Conservation (phyloP, 2,888 invertebrate species). For the Philopedon plagiatum region DNA sequence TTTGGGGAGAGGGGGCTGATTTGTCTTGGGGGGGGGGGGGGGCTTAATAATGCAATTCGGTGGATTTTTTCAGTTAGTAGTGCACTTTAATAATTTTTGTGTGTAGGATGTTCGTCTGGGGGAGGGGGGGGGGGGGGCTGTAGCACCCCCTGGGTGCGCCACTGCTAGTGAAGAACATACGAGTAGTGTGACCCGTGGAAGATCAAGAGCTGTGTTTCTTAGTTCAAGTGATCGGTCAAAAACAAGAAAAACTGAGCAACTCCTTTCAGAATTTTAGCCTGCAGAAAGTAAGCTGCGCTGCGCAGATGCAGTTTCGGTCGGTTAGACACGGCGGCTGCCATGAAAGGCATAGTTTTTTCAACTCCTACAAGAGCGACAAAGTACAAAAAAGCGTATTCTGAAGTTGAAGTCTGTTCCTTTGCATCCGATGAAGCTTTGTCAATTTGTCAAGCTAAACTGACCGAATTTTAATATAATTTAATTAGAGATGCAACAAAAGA, state of each 20-base stretch:
- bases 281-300: constrained; percentile 19
- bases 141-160: too few species aligned
- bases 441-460: constrained; percentile 14
- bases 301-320: constrained; percentile 27
- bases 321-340: constrained; percentile 3
- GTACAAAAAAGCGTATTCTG: background rate
- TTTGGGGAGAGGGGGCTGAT: too few species aligned
- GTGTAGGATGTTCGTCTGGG: too few species aligned
- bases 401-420: background rate
- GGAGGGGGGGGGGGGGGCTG: too few species aligned
- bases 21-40: too few species aligned
- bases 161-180: too few species aligned
- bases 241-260: background rate
- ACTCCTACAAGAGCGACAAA: constrained; percentile 21
- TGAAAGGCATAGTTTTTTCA: constrained; percentile 12
- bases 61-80: too few species aligned
- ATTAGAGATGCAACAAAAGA: background rate
- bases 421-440: constrained; percentile 1
- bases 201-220: too few species aligned
- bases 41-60: too few species aligned
- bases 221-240: too few species aligned
- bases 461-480: constrained; percentile 17
- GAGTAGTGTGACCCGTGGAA: too few species aligned
- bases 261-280: background rate
- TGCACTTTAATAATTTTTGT: too few species aligned